Evolutionary conservation across 2,888 invertebrate genomes (phyloP), one percentile per base, ranked within the genome.

Genomic region (Aspidapion aeneum): DNA sequence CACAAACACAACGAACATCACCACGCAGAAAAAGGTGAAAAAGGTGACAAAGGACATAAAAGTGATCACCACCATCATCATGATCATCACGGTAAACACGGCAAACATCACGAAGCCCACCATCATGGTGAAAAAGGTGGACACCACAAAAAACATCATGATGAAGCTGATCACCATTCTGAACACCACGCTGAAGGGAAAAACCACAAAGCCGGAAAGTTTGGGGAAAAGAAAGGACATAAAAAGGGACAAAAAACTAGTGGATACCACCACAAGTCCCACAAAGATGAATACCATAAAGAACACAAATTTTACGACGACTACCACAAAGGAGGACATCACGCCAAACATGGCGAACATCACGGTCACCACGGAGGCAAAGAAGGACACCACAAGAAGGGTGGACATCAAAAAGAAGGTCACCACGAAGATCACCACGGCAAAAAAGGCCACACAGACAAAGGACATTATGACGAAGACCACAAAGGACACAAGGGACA

Each of bases 261-360:
- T 64, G 93, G 93, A 7, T 93, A 87, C 78, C 93, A 93, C 74
- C 90, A 93, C 78, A 92, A 93, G 74, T 89, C 90, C 50, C 91
- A 93, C 79, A 94, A 94, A 76, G 93, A 93, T 74, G 93, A 94
- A 76, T 93, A 90, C 75, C 89, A 91, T 73, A 93, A 93, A 78
- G 90, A 92, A 74, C 92, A 92, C 78, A 93, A 93, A 78, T 93
- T 93, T 83, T 93, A 93, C 80, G 93, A 93, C 75, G 92, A 93
- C 77, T 89, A 89, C 78, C 91, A 93, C 79, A 91, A 93, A 75
- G 90, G 90, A 2, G 93, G 93, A 0, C 88, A 92, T 74, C 92
- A 93, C 76, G 86, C 88, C 79, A 93, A 93, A 74, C 89, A 90
- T 73, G 93, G 92, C 17, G 86, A 90, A 76, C 89, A 89, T 80